Conservation (phyloP, 2,113 vertebrate genomes). For the Boulengerochromis microlepis region DNA sequence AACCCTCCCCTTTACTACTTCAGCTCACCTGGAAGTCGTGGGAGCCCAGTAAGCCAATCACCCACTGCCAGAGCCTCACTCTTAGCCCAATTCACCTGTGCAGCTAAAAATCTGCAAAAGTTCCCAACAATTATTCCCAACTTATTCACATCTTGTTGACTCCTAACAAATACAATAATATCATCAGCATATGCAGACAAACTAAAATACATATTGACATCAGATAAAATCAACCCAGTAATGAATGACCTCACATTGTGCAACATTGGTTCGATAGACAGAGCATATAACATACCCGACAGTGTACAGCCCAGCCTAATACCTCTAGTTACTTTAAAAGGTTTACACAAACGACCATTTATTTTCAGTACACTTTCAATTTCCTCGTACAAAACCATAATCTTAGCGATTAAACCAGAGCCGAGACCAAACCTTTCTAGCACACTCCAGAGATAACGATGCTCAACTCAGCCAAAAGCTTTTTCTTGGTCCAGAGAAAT, state of each 20-base stretch:
- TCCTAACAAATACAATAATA: background rate
- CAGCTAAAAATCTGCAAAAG: background rate
- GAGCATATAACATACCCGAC: rapidly evolving
- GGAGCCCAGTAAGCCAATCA: no score
- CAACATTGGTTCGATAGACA: background rate
- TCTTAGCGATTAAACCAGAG: background rate
- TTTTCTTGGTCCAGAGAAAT: background rate
- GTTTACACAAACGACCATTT: background rate
- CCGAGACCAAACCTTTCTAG: background rate
- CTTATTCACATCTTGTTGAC: background rate
- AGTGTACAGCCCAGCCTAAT: background rate
- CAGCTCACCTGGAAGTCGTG: background rate
- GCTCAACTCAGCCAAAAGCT: rapidly evolving
- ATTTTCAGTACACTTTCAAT: background rate
- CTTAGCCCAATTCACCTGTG: no score
- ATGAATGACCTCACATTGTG: background rate
- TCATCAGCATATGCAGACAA: background rate
- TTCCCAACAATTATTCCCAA: background rate
- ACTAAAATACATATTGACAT: background rate
- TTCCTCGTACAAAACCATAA: background rate
- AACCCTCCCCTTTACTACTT: background rate
- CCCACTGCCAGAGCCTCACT: no score
- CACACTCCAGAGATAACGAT: background rate
- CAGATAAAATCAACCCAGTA: background rate
- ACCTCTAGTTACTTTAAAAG: background rate